Evolutionary conservation across 2,113 vertebrate genomes (phyloP), one percentile per base, ranked within the genome.

Genomic region (Ursus arctos): DNA sequence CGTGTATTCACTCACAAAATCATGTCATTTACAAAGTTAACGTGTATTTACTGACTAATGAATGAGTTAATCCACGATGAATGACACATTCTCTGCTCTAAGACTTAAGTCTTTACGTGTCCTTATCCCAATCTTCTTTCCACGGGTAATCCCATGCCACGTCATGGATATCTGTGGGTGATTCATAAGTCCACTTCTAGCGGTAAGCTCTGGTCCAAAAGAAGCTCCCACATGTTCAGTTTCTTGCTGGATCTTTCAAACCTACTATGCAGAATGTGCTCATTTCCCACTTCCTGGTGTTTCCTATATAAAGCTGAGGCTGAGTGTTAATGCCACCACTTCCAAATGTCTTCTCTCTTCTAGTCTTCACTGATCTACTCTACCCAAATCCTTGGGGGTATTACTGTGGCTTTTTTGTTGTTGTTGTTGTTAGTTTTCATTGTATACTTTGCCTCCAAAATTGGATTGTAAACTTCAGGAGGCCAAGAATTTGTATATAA

Each of bases 401-500:
- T 76, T 84, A 24, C 49, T 55, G 71, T 80, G 43, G 57, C 40
- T 95, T 53, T 1, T 6, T n/a, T 53, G 2, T 6, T n/a, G 24
- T 79, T n/a, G 24, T 79, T 96, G 65, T 69, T 63, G 15, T 26
- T 85, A 88, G 47, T 71, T 79, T 94, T 33, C 19, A 14, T 69
- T 82, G 7, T 77, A 88, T 69, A 85, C 1, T 91, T 72, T 94
- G 74, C 24, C 61, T 96, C 15, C 18, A 8, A 92, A 81, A 47
- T 72, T 95, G 65, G n/a, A 69, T 89, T 36, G 77, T 53, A 92
- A 71, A 67, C 24, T 53, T 96, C 36, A 57, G 21, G 43, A 96
- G 51, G 4, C 43, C 31, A 77, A 43, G 3, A 91, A 90, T 94
- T 86, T 92, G 76, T 57, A 65, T 77, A 61, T 92, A 85, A 87